Percentiles rank a stretch among this genome's conserved stretches.
Evolutionary conservation across 2,113 vertebrate species (phyloP).

Genomic region (Syngnathoides biaculeatus): DNA sequence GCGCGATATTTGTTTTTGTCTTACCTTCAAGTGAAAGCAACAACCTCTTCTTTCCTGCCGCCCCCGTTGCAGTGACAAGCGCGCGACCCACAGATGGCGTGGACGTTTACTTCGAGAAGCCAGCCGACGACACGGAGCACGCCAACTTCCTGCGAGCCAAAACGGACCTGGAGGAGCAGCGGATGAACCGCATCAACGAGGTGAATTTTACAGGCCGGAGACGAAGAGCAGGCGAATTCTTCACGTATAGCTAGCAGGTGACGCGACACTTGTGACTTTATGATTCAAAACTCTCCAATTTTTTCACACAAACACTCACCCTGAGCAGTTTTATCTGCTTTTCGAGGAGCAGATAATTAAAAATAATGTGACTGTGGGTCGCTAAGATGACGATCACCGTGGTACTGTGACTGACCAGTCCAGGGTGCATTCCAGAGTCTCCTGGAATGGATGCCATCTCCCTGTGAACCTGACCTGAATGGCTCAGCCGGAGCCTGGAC

Average conservation of each 20-base stretch:
- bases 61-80: slow-evolving; percentile 63
- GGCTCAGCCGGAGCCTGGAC: too few relatives aligned
- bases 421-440: too few relatives aligned
- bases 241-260: slow-evolving; percentile 1
- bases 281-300: slow-evolving; percentile 9
- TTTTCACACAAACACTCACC: neutral
- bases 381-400: too few relatives aligned
- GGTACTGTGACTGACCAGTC: too few relatives aligned
- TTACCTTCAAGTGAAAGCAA: neutral
- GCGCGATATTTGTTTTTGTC: neutral
- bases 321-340: slow-evolving; percentile 2
- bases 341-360: slow-evolving; percentile 13
- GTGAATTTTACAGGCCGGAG: slow-evolving; percentile 53
- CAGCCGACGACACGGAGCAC: slow-evolving; percentile 83
- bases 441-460: too few relatives aligned
- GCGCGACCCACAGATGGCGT: slow-evolving; percentile 84
- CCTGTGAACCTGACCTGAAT: too few relatives aligned
- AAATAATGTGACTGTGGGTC: neutral
- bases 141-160: slow-evolving; percentile 88
- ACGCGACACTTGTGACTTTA: slow-evolving; percentile 7
- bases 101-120: slow-evolving; percentile 89
- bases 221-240: slow-evolving; percentile 14
- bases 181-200: slow-evolving; percentile 91
- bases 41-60: slow-evolving; percentile 27
- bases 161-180: slow-evolving; percentile 85